Evolutionary conservation across 2,113 vertebrate genomes (phyloP).

Genomic region (Heliornis fulica): DNA sequence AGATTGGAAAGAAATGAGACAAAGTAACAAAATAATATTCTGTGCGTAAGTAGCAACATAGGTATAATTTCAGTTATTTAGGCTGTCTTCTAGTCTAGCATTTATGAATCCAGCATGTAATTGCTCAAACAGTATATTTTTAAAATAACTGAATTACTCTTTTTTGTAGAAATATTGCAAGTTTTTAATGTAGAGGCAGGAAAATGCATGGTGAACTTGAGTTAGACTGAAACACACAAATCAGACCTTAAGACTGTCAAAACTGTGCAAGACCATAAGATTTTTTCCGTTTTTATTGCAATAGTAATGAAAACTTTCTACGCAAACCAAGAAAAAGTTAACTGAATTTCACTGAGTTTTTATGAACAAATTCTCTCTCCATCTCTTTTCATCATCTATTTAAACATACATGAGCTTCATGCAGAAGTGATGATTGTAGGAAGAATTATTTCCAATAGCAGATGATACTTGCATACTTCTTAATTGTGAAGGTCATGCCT

Average conservation of each 20-base stretch:
- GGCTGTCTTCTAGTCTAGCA: neutral
- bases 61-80: neutral
- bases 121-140: neutral
- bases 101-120: neutral
- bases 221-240: neutral
- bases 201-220: neutral
- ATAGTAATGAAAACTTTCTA: neutral
- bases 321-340: neutral
- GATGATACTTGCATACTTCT: neutral
- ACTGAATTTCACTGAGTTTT: neutral
- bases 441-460: neutral
- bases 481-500: neutral
- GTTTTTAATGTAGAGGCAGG: neutral
- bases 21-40: neutral
- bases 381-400: accelerated
- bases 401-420: neutral
- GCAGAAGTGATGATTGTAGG: neutral
- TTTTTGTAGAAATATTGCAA: neutral
- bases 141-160: neutral
- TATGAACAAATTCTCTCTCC: neutral
- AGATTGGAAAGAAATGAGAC: neutral
- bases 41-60: neutral
- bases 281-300: neutral
- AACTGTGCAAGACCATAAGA: neutral
- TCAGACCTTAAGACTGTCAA: neutral